Evolutionary conservation across 2,113 vertebrate species (phyloP).

Genomic region (Sturnira hondurensis): DNA sequence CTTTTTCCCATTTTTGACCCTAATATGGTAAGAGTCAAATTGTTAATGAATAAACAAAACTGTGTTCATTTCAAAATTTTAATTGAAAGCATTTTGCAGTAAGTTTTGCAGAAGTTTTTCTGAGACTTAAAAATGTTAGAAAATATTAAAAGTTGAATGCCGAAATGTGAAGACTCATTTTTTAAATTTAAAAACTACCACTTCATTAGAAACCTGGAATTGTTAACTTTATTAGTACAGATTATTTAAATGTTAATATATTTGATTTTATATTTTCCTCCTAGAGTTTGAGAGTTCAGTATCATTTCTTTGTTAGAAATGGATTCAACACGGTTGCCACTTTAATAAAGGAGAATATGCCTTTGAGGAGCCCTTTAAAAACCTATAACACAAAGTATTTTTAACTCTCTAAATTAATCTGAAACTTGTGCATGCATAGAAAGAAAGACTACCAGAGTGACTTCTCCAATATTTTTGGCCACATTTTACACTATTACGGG

Average conservation of each 20-base stretch:
- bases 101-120: neutral
- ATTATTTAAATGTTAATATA: neutral
- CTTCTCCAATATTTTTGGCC: neutral
- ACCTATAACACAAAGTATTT: neutral
- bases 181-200: neutral
- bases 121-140: neutral
- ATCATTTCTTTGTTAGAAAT: neutral
- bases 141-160: neutral
- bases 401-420: conserved; percentile 9
- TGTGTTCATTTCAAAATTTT: neutral
- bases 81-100: neutral
- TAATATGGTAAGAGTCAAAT: neutral
- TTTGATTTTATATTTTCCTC: neutral
- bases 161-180: neutral
- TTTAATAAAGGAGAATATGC: neutral
- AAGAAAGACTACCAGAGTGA: neutral
- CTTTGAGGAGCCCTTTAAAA: neutral
- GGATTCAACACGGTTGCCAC: neutral
- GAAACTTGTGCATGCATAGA: neutral
- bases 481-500: neutral
- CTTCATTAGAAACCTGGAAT: neutral
- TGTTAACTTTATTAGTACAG: neutral
- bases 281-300: neutral
- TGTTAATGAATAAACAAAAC: neutral
- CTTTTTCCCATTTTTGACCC: neutral